Evolutionary conservation across 1,140 invertebrate genomes (phyloP).

Genomic region (Zophobas atratus): DNA sequence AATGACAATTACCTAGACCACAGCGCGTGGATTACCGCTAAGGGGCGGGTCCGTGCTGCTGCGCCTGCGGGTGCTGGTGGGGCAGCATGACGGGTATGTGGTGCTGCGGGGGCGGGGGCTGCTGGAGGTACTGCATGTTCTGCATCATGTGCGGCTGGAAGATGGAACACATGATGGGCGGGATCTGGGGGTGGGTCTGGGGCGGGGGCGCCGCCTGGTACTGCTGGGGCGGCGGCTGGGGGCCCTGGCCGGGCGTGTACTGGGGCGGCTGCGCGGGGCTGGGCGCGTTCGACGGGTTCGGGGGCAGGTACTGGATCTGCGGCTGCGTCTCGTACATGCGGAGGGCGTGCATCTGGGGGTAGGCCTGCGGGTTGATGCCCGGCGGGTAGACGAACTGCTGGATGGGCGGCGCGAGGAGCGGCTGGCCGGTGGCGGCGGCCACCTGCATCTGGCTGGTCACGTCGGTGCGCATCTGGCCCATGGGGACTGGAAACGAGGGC

Average conservation of each 20-base stretch:
- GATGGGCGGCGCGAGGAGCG: slow-evolving; percentile 83
- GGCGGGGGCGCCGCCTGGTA: slow-evolving; percentile 71
- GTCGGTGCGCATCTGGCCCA: slow-evolving; percentile 74
- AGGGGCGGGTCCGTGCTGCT: slow-evolving; percentile 59
- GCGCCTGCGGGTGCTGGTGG: slow-evolving; percentile 65
- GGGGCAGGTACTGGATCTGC: slow-evolving; percentile 76
- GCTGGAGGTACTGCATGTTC: slow-evolving; percentile 71
- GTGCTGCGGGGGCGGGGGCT: slow-evolving; percentile 70
- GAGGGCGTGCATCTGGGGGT: slow-evolving; percentile 75
- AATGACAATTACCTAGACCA: slow-evolving; percentile 36
- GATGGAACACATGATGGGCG: slow-evolving; percentile 73
- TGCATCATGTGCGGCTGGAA: slow-evolving; percentile 72
- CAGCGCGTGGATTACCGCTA: slow-evolving; percentile 50
- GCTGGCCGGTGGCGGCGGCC: slow-evolving; percentile 85
- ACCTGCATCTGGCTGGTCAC: slow-evolving; percentile 82
- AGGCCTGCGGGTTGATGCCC: slow-evolving; percentile 73
- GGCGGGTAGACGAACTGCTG: slow-evolving; percentile 73
- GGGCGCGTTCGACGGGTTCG: slow-evolving; percentile 75
- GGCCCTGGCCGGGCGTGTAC: slow-evolving; percentile 74
- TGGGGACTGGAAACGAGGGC: slow-evolving; percentile 70
- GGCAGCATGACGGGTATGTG: slow-evolving; percentile 71
- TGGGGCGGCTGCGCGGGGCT: slow-evolving; percentile 75
- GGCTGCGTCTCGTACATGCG: slow-evolving; percentile 75
- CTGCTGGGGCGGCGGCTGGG: slow-evolving; percentile 68
- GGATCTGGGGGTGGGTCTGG: slow-evolving; percentile 71